These are phyloP conservation scores for Theropithecus gelada DNA, from an alignment of 2,113 vertebrate species.

Conservation along the genomic window DNA sequence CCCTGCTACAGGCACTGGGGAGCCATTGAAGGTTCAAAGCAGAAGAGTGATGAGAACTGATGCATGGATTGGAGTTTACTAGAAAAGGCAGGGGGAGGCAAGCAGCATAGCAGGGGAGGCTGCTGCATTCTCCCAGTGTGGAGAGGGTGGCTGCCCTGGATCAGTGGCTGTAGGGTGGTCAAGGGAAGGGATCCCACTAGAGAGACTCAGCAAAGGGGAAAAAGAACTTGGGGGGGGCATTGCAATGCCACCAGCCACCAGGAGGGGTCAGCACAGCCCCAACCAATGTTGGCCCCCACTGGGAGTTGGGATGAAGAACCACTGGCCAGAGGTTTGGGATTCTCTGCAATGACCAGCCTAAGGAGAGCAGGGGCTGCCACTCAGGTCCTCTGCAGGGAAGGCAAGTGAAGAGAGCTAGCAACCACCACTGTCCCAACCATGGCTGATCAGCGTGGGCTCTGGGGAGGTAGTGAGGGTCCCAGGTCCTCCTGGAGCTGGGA, in stretches of 20 bases:
- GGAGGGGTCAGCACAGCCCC: slow-evolving; percentile 73
- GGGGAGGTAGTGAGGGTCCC: not conserved
- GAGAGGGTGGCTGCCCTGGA: not conserved
- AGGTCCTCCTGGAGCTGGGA: not conserved
- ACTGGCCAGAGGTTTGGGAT: not conserved
- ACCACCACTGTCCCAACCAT: not conserved
- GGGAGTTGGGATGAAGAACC: not conserved
- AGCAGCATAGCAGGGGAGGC: not conserved
- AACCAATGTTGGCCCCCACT: slow-evolving; percentile 10
- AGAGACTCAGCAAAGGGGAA: not conserved
- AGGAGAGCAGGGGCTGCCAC: not conserved
- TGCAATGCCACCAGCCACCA: slow-evolving; percentile 54
- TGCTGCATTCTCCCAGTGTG: not conserved
- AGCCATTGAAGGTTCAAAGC: not conserved
- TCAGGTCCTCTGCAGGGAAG: not conserved
- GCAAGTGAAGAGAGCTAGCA: not conserved
- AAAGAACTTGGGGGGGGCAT: not conserved
- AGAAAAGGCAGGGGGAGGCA: not conserved
- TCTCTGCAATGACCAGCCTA: not conserved
- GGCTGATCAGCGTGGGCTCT: not conserved
- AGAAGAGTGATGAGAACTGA: not conserved
- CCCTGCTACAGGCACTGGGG: not conserved
- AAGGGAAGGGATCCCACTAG: not conserved
- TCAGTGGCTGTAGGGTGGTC: not conserved
- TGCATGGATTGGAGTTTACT: fast-evolving